A percentile compares a stretch with the other conserved stretches of the same genome.
phyloP scores from a whole-genome alignment of 2,888 invertebrate species.

The Scaptomyza flava region DNA sequence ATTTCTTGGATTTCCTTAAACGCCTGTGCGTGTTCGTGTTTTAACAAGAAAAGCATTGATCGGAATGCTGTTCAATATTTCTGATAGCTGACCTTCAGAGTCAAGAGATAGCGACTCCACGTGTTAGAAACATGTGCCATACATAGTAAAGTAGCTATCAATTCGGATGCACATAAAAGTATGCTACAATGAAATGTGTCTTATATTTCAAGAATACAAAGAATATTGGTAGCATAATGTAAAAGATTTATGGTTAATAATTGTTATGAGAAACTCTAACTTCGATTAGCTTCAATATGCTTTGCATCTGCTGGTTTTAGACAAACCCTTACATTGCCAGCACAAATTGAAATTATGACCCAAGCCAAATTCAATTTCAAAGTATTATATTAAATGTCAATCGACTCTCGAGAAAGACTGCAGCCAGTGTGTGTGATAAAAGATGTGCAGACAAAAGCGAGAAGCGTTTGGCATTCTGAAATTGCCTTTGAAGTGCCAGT shows the following conservation, averaged over 20 bases:
- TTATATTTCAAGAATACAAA: neutral
- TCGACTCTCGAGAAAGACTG: constrained; percentile 14
- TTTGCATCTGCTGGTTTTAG: constrained; percentile 52
- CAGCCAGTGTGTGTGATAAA: constrained; percentile 18
- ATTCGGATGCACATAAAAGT: constrained; percentile 10
- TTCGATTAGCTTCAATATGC: neutral
- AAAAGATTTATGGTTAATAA: neutral
- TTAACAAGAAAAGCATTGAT: constrained; percentile 36
- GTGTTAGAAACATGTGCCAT: constrained; percentile 29
- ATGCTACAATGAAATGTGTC: constrained; percentile 3
- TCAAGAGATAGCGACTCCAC: constrained; percentile 28
- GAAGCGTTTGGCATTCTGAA: constrained; percentile 52
- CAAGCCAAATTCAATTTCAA: constrained; percentile 40
- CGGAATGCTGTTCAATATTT: constrained; percentile 46
- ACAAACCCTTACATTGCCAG: neutral
- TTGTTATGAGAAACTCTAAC: neutral
- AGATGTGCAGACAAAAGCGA: constrained; percentile 32
- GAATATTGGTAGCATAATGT: neutral
- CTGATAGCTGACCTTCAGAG: constrained; percentile 26
- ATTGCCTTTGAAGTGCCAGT: constrained; percentile 76
- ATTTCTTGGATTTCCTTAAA: constrained; percentile 64
- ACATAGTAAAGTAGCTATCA: neutral
- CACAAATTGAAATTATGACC: constrained; percentile 65
- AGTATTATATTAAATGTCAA: constrained; percentile 53
- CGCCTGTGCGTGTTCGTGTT: constrained; percentile 41